Conservation (phyloP, 1,140 invertebrate genomes). For the Pogonomyrmex barbatus region DNA sequence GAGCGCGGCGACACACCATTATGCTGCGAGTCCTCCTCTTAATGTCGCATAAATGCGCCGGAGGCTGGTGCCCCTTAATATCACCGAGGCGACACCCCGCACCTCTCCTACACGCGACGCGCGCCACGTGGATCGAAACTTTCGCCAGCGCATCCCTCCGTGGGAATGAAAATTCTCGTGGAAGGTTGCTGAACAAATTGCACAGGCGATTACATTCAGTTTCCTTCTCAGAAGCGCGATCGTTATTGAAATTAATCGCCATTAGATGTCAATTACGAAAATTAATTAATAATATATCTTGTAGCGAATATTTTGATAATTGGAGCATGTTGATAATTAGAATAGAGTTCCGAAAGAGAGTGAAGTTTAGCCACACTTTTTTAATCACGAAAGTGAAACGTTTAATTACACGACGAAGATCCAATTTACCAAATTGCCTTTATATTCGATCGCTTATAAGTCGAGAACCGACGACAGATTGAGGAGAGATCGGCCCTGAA, state of each 20-base stretch:
- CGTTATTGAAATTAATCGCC: conserved; percentile 19
- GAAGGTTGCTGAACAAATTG: conserved; percentile 29
- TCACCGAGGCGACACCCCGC: conserved; percentile 19
- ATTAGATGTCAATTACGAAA: neutral
- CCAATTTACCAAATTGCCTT: neutral
- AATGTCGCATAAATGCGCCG: conserved; percentile 72
- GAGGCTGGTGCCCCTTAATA: conserved; percentile 66
- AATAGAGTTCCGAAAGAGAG: neutral
- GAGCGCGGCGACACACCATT: conserved; percentile 59
- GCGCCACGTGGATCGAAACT: conserved; percentile 61
- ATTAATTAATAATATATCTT: neutral
- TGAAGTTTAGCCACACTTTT: neutral
- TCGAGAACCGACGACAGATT: conserved; percentile 19
- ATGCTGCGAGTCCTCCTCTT: conserved; percentile 64
- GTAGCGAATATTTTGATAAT: neutral
- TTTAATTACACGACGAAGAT: neutral
- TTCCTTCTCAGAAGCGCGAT: neutral
- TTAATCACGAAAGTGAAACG: neutral
- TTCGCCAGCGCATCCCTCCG: conserved; percentile 20
- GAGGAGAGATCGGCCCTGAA: neutral
- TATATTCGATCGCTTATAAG: neutral
- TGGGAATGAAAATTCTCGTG: conserved; percentile 47
- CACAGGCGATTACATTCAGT: conserved; percentile 24
- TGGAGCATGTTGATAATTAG: neutral
- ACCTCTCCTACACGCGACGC: conserved; percentile 11